Evolutionary conservation across 2,888 invertebrate genomes (phyloP).

Genomic region (Calameuta filiformis): DNA sequence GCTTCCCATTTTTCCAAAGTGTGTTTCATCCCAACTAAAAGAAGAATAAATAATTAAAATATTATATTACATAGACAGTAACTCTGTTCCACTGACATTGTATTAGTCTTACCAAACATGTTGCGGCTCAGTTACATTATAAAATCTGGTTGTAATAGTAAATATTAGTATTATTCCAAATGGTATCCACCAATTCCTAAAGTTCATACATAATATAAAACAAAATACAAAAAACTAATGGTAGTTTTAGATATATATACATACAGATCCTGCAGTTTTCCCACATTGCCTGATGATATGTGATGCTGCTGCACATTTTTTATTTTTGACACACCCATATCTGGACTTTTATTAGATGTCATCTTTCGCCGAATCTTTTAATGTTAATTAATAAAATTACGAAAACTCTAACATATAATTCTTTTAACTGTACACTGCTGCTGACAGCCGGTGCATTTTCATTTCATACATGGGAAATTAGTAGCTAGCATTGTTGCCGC

Average conservation of each 20-base stretch:
- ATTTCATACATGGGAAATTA: not conserved
- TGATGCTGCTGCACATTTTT: not conserved
- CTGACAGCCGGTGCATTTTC: not conserved
- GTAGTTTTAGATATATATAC: not conserved
- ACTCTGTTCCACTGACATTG: not conserved
- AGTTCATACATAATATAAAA: conserved; percentile 23
- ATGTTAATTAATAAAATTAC: not conserved
- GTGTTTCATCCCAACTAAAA: conserved; percentile 96
- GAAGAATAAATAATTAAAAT: conserved; percentile 15
- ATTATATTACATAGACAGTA: conserved; percentile 8
- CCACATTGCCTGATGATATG: not conserved
- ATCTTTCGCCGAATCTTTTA: not conserved
- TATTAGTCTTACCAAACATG: conserved; percentile 85
- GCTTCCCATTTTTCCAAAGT: conserved; percentile 98
- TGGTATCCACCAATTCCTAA: conserved; percentile 74
- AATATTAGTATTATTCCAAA: conserved; percentile 75
- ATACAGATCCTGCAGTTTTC: not conserved
- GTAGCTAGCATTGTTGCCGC: not conserved
- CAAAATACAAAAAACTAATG: not conserved
- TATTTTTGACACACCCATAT: not conserved
- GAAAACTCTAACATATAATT: not conserved
- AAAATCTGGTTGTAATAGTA: conserved; percentile 82
- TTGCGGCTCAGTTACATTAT: conserved; percentile 90
- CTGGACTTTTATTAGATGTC: not conserved
- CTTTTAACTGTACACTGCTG: not conserved